Conservation (phyloP, 2,113 vertebrate species). For the Oreochromis tanganicae region DNA sequence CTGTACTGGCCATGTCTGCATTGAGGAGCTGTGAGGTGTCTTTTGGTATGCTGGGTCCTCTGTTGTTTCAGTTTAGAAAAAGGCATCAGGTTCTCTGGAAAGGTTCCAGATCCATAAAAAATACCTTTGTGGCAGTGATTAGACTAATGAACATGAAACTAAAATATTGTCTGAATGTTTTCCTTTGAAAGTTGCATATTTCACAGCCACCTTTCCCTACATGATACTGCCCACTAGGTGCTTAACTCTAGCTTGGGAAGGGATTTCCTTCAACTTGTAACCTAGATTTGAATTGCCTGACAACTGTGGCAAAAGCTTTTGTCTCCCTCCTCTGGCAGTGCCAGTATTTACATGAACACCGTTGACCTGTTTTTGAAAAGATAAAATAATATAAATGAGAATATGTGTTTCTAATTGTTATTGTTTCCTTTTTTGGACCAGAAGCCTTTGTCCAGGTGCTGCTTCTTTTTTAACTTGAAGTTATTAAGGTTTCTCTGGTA, state of each 20-base stretch:
- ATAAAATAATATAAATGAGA: neutral
- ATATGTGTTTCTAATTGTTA: neutral
- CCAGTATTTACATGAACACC: neutral
- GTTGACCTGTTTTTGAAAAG: neutral
- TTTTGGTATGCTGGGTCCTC: slow-evolving; percentile 79
- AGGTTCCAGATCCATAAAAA: slow-evolving; percentile 61
- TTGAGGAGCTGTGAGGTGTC: slow-evolving; percentile 12
- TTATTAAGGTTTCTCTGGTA: neutral
- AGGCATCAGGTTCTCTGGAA: slow-evolving; percentile 83
- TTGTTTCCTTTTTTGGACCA: neutral
- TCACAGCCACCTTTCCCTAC: slow-evolving; percentile 64
- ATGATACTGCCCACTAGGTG: slow-evolving; percentile 58
- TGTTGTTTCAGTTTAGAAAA: slow-evolving; percentile 90
- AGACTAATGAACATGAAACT: neutral
- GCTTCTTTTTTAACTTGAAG: neutral
- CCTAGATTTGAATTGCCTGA: slow-evolving; percentile 23
- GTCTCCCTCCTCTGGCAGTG: neutral
- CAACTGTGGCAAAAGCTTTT: neutral
- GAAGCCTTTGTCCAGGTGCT: neutral
- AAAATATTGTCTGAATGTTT: neutral
- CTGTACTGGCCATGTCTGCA: slow-evolving; percentile 57
- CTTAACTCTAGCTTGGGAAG: slow-evolving; percentile 47
- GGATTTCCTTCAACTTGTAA: slow-evolving; percentile 51
- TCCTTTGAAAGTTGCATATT: slow-evolving; percentile 49
- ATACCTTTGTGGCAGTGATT: neutral